Evolutionary conservation across 2,797 vertebrate genomes (phyloP), one percentile per base, ranked within the genome.

Genomic region (Melanotaenia parkinsoni): DNA sequence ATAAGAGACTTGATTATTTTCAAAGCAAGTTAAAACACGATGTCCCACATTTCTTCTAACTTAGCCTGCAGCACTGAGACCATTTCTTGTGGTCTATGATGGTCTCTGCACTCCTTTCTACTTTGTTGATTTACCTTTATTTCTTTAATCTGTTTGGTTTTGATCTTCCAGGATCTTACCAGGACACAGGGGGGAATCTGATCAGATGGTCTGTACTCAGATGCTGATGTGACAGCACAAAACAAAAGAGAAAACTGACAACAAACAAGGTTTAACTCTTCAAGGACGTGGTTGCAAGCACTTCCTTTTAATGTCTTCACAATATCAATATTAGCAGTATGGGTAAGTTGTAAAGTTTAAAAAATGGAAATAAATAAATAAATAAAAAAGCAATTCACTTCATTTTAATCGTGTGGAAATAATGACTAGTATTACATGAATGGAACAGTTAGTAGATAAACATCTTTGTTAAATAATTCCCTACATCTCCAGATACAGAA

Each of bases 401-500:
- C 51, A 38, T 50, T 63, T 76, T 63, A n/a, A 70, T 53, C 64
- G 7, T 14, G 30, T 22, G 3, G 11, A 24, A 43, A 71, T 68
- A 71, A 70, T 64, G 16, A 43, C 38, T 53, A 5, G 68, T 37
- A 72, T 79, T 51, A 58, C 47, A 61, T 63, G 43, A 71, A 63
- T 45, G 68, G 37, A 69, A 62, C 62, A 33, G 63, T 77, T 73
- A 73, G 37, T 9, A 51, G 67, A 57, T 40, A 82, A 86, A 77
- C 67, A 40, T 66, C 64, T 58, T 66, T 51, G 71, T 86, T 51
- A 79, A 87, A 84, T 83, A 80, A 84, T 45, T 80, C 51, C 86
- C 69, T 59, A 18, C 56, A 60, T 76, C 75, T 84, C 58, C 59
- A 67, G 63, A 77, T 62, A 81, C 68, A 79, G 72, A 78, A 72